These are phyloP conservation scores for Pemphredon lugubris DNA, from an alignment of 2,888 invertebrate species.

Conservation along the genomic window DNA sequence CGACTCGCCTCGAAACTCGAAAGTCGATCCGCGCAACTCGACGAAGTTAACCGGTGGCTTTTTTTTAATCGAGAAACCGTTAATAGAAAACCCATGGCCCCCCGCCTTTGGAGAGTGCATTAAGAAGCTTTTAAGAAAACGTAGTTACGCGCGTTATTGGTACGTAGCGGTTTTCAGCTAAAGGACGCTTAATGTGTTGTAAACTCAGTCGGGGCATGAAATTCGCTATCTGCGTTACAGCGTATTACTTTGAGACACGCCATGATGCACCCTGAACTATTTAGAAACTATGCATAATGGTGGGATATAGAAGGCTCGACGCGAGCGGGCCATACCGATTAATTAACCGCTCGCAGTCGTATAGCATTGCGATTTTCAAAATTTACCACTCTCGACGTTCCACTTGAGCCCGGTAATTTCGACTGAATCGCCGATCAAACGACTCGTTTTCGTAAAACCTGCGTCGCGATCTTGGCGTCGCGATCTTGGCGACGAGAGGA, in stretches of 20 bases:
- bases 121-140: slow-evolving; percentile 43
- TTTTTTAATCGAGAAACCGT: background rate
- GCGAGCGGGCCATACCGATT: background rate
- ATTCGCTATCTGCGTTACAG: slow-evolving; percentile 3
- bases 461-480: too few relatives aligned
- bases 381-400: too few relatives aligned
- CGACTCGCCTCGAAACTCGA: too few relatives aligned
- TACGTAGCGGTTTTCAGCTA: slow-evolving; percentile 16
- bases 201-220: slow-evolving; percentile 7
- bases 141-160: slow-evolving; percentile 21
- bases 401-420: too few relatives aligned
- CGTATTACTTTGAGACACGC: background rate
- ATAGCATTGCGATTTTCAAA: too few relatives aligned
- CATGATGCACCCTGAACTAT: background rate
- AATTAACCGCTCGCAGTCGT: too few relatives aligned
- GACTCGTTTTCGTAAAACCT: too few relatives aligned
- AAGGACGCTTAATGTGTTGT: slow-evolving; percentile 24
- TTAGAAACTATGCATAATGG: background rate
- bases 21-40: background rate
- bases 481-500: too few relatives aligned
- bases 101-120: slow-evolving; percentile 6
- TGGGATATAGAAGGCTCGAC: background rate
- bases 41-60: background rate
- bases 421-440: too few relatives aligned
- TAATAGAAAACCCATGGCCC: slow-evolving; percentile 3